Conservation (phyloP, 2,797 vertebrate genomes). For the Sebastes oblongus region DNA sequence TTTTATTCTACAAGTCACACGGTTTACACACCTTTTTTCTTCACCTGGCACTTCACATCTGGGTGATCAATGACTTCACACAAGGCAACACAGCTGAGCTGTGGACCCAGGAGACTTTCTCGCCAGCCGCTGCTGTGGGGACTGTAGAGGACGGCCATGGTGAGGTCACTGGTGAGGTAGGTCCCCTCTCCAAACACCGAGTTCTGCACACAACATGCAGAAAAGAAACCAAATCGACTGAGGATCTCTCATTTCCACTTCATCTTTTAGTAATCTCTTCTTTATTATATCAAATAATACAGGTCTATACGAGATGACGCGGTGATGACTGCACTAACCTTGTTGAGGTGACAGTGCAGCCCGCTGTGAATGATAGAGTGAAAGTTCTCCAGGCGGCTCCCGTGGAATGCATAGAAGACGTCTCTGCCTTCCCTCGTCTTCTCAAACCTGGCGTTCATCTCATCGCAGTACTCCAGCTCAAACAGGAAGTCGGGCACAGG, state of each 20-base stretch:
- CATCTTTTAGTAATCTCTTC: not conserved
- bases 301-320: not conserved
- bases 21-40: constrained; percentile 89
- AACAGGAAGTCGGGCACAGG: constrained; percentile 94
- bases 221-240: not conserved
- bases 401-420: constrained; percentile 95
- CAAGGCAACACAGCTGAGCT: constrained; percentile 95
- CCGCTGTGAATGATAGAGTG: constrained; percentile 98
- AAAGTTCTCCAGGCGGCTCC: constrained; percentile 97
- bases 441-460: constrained; percentile 90
- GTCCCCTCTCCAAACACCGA: constrained; percentile 98
- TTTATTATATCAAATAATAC: not conserved
- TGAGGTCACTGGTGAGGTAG: constrained; percentile 98
- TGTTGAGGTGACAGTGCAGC: constrained; percentile 93
- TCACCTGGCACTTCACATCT: constrained; percentile 96
- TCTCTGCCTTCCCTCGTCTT: constrained; percentile 88
- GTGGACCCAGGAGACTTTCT: constrained; percentile 86
- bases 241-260: not conserved
- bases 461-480: constrained; percentile 91
- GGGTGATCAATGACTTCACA: constrained; percentile 98
- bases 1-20: not conserved
- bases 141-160: constrained; percentile 96
- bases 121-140: constrained; percentile 92
- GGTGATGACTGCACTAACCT: constrained; percentile 43
- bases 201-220: constrained; percentile 81